Evolutionary conservation across 2,113 vertebrate genomes (phyloP), one percentile per base, ranked within the genome.

Genomic region (Barnardius zonarius): DNA sequence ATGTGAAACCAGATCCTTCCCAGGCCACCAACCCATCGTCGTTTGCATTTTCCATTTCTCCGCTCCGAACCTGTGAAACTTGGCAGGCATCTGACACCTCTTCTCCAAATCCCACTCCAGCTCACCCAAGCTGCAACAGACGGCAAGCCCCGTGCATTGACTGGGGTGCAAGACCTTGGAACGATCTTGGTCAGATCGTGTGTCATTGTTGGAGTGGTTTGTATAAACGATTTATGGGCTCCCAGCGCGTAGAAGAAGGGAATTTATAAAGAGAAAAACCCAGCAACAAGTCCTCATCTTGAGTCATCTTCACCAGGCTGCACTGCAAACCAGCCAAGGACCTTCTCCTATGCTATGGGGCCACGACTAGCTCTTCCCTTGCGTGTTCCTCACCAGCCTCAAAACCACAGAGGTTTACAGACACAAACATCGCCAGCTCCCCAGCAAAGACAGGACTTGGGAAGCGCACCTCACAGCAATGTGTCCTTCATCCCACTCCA

Each of bases 91-190:
- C 67, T 64, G 57, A 19, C 19, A 43, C 11, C 14, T 61, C 37
- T 54, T 27, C 49, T 33, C 14, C 76, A 86, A 41, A 35, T 13
- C 39, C 33, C n/a, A 11, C 43, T 62, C 33, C 51, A 46, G 17
- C 5, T 39, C 12, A 3, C 23, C 28, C 13, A 54, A 44, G 24
- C n/a, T 41, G 61, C 61, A 46, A 49, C 15, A 70, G 80, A 31
- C 1, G 2, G 48, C 2, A 5, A 90, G 48, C 17, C 44, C 63
- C 19, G 2, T 0, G 2, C 61, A 41, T 1, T 2, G 1, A 3
- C 7, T 28, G 41, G 20, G 24, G 27, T 62, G n/a, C n/a, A 64
- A 48, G 63, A 72, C 44, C n/a, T 49, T 23, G 37, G 54, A n/a
- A 46, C 0, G 1, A 30, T 22, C 35, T 23, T 4, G 7, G 33